Conservation (phyloP, 2,113 vertebrate species). For the Oreochromis tanganicae region DNA sequence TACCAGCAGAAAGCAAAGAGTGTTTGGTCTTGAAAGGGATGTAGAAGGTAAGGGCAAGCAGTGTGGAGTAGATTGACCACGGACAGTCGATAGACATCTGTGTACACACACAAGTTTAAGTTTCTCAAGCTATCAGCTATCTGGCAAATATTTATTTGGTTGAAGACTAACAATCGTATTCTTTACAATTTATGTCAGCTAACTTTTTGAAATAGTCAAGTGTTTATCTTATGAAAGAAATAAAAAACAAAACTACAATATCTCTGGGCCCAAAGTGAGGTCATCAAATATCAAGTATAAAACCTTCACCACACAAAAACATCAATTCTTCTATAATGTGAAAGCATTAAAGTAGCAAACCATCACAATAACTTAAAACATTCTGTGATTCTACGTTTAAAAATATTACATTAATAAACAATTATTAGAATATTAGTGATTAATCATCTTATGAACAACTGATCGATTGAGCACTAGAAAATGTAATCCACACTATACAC, state of each 20-base stretch:
- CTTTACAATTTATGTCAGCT: background rate
- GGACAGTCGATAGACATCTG: conserved; percentile 98
- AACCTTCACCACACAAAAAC: background rate
- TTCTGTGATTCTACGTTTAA: too few species aligned
- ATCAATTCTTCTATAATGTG: background rate
- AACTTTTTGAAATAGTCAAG: background rate
- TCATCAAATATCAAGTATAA: background rate
- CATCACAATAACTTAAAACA: background rate
- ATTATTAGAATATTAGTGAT: background rate
- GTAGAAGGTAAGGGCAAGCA: conserved; percentile 90
- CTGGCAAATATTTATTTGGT: background rate
- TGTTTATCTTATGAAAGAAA: background rate
- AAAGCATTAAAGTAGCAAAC: background rate
- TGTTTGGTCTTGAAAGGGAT: conserved; percentile 92
- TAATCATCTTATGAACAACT: background rate
- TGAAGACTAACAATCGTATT: background rate
- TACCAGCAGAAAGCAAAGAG: conserved; percentile 85
- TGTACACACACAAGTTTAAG: background rate
- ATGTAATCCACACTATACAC: background rate
- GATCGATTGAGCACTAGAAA: background rate
- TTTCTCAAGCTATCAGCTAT: background rate
- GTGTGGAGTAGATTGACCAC: conserved; percentile 97
- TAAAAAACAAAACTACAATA: background rate
- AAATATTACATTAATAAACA: too few species aligned
- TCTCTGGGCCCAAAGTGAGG: background rate